Conservation (phyloP, 2,888 invertebrate species). For the Lasioglossum oenotherae region DNA sequence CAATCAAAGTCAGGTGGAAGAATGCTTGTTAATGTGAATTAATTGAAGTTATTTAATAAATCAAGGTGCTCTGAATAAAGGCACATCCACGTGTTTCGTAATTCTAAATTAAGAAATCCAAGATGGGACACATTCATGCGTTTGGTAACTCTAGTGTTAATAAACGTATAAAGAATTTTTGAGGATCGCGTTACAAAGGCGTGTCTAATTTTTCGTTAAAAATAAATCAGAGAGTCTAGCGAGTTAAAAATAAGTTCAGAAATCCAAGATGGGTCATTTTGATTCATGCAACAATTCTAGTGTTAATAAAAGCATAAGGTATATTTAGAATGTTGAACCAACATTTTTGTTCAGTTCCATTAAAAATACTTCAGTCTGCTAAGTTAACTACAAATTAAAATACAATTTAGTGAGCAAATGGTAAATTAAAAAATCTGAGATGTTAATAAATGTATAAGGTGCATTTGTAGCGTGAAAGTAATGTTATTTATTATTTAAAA, state of each 20-base stretch:
- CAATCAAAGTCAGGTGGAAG: too few relatives aligned
- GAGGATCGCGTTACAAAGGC: not conserved
- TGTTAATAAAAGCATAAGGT: not conserved
- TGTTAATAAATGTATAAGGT: not conserved
- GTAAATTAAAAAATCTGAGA: not conserved
- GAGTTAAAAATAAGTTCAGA: not conserved
- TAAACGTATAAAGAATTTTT: not conserved
- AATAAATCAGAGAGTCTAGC: not conserved
- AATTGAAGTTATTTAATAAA: not conserved
- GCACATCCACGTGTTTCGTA: not conserved
- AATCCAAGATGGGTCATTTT: not conserved
- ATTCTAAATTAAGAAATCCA: not conserved
- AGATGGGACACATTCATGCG: not conserved
- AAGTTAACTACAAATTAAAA: not conserved
- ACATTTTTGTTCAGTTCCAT: not conserved
- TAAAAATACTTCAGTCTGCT: not conserved
- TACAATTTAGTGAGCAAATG: not conserved
- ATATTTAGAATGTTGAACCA: not conserved
- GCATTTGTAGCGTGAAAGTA: not conserved
- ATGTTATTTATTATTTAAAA: not conserved
- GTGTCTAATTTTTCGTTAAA: not conserved
- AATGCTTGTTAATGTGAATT: too few relatives aligned
- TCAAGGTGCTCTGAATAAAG: not conserved
- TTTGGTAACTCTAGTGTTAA: not conserved
- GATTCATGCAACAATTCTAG: not conserved